A percentile compares a stretch with the other conserved stretches of the same genome.
These are phyloP conservation scores for Campylomormyrus numenius DNA, from an alignment of 2,113 vertebrate genomes.

Conservation along the genomic window DNA sequence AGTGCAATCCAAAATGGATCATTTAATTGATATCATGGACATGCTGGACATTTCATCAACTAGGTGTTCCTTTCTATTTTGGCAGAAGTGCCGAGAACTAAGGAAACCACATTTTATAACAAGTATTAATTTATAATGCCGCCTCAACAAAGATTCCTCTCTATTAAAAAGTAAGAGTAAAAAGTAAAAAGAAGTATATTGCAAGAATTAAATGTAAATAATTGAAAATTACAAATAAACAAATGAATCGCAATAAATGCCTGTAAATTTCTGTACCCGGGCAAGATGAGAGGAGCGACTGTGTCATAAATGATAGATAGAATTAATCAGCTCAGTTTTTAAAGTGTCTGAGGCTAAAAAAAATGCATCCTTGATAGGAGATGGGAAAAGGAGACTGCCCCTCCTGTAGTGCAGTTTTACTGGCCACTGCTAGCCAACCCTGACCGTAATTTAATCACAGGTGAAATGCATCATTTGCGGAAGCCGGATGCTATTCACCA, in stretches of 20 bases:
- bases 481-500: background rate
- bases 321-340: background rate
- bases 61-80: background rate
- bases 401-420: background rate
- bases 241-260: background rate
- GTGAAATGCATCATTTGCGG: background rate
- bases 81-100: background rate
- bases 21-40: background rate
- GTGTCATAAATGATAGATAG: background rate
- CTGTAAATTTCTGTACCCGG: background rate
- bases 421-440: background rate
- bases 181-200: background rate
- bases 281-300: background rate
- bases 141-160: background rate
- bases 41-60: background rate
- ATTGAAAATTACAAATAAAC: background rate
- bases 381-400: background rate
- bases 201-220: background rate
- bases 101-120: background rate
- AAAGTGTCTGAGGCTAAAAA: background rate
- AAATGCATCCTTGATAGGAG: background rate
- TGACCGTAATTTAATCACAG: background rate
- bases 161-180: background rate
- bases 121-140: background rate
- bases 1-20: background rate